Conservation (phyloP, 2,113 vertebrate genomes). For the Phalacrocorax pelagicus region DNA sequence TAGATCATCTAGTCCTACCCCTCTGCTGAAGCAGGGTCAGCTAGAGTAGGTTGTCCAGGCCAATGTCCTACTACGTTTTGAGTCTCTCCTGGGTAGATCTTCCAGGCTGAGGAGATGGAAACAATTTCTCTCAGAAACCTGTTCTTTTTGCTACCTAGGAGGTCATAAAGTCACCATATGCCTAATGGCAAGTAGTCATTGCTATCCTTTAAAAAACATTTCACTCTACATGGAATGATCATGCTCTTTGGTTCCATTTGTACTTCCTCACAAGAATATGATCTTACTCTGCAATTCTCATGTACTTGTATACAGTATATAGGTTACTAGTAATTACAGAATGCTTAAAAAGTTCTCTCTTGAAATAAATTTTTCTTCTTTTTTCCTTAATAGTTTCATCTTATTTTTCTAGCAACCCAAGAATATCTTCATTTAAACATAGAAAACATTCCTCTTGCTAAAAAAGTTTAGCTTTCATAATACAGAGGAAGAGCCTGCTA, state of each 20-base stretch:
- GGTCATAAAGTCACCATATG: neutral
- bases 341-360: neutral
- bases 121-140: neutral
- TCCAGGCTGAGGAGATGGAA: neutral
- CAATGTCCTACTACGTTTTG: neutral
- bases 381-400: neutral
- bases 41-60: neutral
- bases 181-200: neutral
- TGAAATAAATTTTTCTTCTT: neutral
- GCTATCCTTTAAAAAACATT: neutral
- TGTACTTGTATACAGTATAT: neutral
- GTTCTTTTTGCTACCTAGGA: neutral
- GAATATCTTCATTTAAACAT: neutral
- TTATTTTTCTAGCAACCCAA: neutral
- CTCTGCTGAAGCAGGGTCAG: neutral
- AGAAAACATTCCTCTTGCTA: neutral
- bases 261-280: neutral
- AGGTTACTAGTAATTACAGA: neutral
- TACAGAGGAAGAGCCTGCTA: neutral
- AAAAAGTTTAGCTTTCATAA: neutral
- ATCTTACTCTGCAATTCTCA: neutral
- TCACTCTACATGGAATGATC: neutral
- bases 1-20: neutral
- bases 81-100: neutral
- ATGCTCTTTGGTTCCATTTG: neutral